Evolutionary conservation across 2,888 invertebrate species (phyloP), one percentile per base, ranked within the genome.

Genomic region (Habrosyne pyritoides): DNA sequence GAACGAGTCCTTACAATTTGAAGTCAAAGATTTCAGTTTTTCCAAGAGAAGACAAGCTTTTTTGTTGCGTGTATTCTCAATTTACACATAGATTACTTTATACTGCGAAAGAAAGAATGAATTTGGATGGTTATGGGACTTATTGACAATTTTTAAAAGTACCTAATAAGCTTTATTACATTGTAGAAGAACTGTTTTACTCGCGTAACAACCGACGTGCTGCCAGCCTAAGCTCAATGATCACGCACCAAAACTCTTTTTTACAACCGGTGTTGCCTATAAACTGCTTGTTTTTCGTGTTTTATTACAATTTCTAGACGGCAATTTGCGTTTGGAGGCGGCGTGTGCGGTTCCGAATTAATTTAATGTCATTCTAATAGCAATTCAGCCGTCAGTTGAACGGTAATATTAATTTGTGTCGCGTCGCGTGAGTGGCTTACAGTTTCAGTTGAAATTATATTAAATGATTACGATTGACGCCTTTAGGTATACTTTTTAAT

Each of bases 331-430:
- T 50, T 42, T 18, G 8, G 42, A 42, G 42, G 42, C 42, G 42
- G 1, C 42, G 42, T 18, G 42, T 42, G 42, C 42, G 42, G 42
- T 42, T n/a, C 42, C 42, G 42, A 42, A 42, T 42, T 42, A 42
- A 42, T 42, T 42, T 42, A 42, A 42, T 42, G 18, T 18, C 42
- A 42, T 42, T 42, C 18, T 42, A 42, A 42, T 42, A 42, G 42
- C 18, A 18, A 42, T 18, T 18, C 42, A 18, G 14, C 12, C n/a
- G 36, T 58, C 54, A 53, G 62, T 49, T 53, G 59, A 50, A 52
- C 30, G 26, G 36, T 21, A 53, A 52, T 14, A 42, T 22, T 57
- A 28, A n/a, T 24, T 28, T 52, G 30, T 56, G 49, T 46, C 46
- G 50, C 51, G 53, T 30, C 28, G 36, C 24, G 59, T 66, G 33